Evolutionary conservation across 1,140 invertebrate species (phyloP).

Genomic region (Mycetomoellerius zeteki): DNA sequence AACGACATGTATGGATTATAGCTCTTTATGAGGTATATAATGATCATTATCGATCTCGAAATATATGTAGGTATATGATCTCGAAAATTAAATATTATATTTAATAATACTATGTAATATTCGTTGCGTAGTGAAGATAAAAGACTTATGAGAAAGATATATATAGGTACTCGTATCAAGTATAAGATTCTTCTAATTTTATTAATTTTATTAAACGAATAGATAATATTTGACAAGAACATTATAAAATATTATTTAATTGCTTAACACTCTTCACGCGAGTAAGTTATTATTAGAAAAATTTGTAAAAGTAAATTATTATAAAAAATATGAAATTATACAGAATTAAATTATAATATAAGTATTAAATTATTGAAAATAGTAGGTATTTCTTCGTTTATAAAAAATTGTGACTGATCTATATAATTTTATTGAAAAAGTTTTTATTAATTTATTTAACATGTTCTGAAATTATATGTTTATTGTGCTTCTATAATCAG

Average conservation of each 20-base stretch:
- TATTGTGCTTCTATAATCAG: background rate
- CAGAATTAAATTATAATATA: too few species aligned
- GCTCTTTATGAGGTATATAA: background rate
- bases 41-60: background rate
- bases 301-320: background rate
- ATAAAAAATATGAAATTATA: background rate
- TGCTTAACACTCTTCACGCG: background rate
- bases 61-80: background rate
- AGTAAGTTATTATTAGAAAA: background rate
- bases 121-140: background rate
- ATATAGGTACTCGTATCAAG: too few species aligned
- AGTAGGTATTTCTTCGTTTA: background rate
- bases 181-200: too few species aligned
- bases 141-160: too few species aligned
- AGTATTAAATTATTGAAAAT: background rate
- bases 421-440: too few species aligned
- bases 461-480: too few species aligned
- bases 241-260: background rate
- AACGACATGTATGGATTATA: background rate
- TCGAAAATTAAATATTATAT: constrained; percentile 1
- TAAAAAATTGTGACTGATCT: background rate
- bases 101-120: background rate
- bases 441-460: background rate
- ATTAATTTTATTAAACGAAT: background rate
- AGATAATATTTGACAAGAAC: background rate